phyloP scores from a whole-genome alignment of 2,888 invertebrate species.

The Pseudoips prasinana region DNA sequence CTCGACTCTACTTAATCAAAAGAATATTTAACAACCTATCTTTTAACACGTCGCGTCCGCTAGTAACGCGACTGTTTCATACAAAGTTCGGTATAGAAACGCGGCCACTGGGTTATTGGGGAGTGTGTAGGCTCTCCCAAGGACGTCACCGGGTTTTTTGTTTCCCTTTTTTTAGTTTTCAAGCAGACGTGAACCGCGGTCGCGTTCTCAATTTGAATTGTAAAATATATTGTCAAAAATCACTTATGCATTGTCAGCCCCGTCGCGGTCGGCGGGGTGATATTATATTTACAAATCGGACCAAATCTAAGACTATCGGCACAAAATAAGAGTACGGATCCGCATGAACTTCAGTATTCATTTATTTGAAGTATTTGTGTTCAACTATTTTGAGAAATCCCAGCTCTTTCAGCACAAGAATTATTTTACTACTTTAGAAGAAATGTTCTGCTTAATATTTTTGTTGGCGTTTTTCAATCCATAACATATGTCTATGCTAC shows the following conservation, averaged over 20 bases:
- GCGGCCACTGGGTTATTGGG: slow-evolving; percentile 63
- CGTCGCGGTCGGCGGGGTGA: slow-evolving; percentile 10
- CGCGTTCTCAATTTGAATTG: slow-evolving; percentile 55
- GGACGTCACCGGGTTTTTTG: slow-evolving; percentile 43
- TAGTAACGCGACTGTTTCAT: slow-evolving; percentile 5
- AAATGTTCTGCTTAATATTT: too few species aligned
- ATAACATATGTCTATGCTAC: too few species aligned
- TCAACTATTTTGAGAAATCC: too few species aligned
- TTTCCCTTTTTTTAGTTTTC: slow-evolving; percentile 34
- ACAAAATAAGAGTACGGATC: slow-evolving; percentile 36
- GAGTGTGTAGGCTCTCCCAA: slow-evolving; percentile 40
- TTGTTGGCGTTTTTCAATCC: too few species aligned
- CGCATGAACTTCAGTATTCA: too few species aligned
- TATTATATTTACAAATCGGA: slow-evolving; percentile 65
- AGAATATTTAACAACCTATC: background rate
- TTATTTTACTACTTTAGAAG: too few species aligned
- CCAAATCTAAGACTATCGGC: slow-evolving; percentile 31
- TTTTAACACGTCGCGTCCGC: background rate
- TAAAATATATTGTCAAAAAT: slow-evolving; percentile 63
- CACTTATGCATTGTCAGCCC: slow-evolving; percentile 54
- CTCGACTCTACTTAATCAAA: slow-evolving; percentile 1
- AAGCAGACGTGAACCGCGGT: slow-evolving; percentile 34
- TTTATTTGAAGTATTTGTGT: too few species aligned
- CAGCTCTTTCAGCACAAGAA: too few species aligned
- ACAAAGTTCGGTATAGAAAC: slow-evolving; percentile 26